These are phyloP conservation scores for Zaprionus africanus DNA, from an alignment of 1,140 invertebrate genomes.

Conservation along the genomic window DNA sequence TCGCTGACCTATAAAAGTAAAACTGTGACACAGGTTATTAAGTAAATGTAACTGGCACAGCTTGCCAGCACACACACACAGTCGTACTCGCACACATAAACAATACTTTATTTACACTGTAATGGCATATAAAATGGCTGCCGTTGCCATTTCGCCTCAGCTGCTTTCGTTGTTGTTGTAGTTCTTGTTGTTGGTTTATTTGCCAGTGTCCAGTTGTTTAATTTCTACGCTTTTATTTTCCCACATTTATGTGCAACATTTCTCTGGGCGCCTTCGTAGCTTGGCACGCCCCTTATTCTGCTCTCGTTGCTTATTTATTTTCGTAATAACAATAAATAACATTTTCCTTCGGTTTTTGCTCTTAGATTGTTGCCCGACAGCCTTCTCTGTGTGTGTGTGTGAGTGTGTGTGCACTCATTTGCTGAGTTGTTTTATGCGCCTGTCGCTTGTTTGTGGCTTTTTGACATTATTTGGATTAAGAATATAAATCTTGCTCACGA, in stretches of 20 bases:
- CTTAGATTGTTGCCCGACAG: slow-evolving; percentile 8
- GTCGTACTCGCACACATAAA: slow-evolving; percentile 51
- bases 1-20: slow-evolving; percentile 55
- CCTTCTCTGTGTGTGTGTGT: slow-evolving; percentile 31
- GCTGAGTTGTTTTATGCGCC: slow-evolving; percentile 78
- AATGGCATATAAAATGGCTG: slow-evolving; percentile 79
- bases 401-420: slow-evolving; percentile 58
- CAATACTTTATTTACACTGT: slow-evolving; percentile 82
- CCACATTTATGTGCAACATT: slow-evolving; percentile 68
- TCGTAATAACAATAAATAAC: slow-evolving; percentile 82
- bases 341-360: slow-evolving; percentile 69
- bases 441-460: slow-evolving; percentile 81
- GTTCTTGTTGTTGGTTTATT: slow-evolving; percentile 58
- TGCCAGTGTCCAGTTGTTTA: slow-evolving; percentile 78
- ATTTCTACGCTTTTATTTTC: slow-evolving; percentile 78
- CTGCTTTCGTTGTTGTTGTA: slow-evolving; percentile 26
- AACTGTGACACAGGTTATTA: slow-evolving; percentile 65
- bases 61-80: slow-evolving; percentile 34
- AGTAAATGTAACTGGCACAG: slow-evolving; percentile 72
- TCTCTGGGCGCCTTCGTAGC: slow-evolving; percentile 39
- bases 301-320: slow-evolving; percentile 75
- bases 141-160: slow-evolving; percentile 50
- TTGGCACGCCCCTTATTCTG: slow-evolving; percentile 44
- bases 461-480: slow-evolving; percentile 82
- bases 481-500: slow-evolving; percentile 68